Base-by-base conservation (phyloP, 2,113 vertebrate genomes). In the Agapornis roseicollis region DNA sequence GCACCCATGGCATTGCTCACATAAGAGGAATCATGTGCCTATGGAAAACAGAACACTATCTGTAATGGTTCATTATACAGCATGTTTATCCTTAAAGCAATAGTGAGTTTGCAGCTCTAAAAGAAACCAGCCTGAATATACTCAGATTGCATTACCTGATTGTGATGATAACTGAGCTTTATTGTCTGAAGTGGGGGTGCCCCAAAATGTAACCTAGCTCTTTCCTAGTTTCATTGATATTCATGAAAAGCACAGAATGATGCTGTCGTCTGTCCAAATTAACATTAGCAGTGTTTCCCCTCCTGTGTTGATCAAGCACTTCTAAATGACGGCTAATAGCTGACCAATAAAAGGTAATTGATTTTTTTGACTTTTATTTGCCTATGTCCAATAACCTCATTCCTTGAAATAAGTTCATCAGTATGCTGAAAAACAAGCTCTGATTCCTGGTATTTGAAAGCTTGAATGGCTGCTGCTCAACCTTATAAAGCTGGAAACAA, bases 351-450 rank as follows among this genome's bases (percentile, higher is more conserved):
- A 91, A 95, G 37, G n/a, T 95, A 96, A 97, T 92, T 86, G 87
- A 96, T 95, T 96, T 95, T 91, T 93, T 66, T 94, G 70, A 92
- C 94, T 88, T 96, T 96, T 95, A 91, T 92, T 97, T 96, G 70
- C 86, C 41, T 79, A 72, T 85, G 87, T 92, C 73, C 49, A 96
- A 92, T 92, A 91, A 91, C 27, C 33, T 72, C 70, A 44, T 83
- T 76, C 46, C 96, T 96, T 87, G 42, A 93, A 93, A 88, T 33
- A 64, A 95, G 68, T 74, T 94, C 70, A 96, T 93, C 93, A 66
- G 56, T 60, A 47, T 79, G 73, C 55, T 82, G 68, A 76, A 93
- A 96, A 94, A 83, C 44, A 76, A 79, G 28, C 18, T 46, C 71
- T 78, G 66, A 74, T 42, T 97, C 86, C 47, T 77, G 33, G 47